Evolutionary conservation across 2,113 vertebrate species (phyloP).

Genomic region (Donacobius atricapilla): DNA sequence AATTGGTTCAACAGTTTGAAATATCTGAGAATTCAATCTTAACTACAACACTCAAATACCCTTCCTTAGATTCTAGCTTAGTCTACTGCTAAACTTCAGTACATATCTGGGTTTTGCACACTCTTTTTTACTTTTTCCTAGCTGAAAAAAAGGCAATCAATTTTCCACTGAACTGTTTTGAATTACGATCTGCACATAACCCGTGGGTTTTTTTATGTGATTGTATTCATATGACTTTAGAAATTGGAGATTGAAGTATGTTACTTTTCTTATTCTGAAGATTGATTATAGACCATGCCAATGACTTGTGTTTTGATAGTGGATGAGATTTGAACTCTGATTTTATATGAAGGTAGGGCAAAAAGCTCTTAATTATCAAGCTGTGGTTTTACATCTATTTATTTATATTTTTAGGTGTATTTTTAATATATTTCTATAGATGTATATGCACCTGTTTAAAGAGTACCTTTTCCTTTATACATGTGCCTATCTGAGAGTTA

Average conservation of each 20-base stretch:
- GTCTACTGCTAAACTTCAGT: background rate
- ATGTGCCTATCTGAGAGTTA: background rate
- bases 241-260: background rate
- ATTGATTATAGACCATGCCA: background rate
- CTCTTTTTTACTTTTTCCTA: background rate
- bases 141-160: background rate
- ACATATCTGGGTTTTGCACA: background rate
- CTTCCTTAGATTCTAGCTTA: background rate
- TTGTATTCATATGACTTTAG: background rate
- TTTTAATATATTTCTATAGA: background rate
- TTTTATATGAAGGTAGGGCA: background rate
- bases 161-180: background rate
- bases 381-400: background rate
- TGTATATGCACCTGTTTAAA: background rate
- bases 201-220: fast-evolving
- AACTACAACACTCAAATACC: background rate
- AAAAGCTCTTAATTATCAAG: background rate
- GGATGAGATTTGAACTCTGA: background rate
- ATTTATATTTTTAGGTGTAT: background rate
- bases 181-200: background rate
- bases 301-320: background rate
- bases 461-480: background rate
- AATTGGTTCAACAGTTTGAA: background rate
- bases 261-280: background rate
- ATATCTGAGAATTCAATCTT: background rate